Evolutionary conservation across 1,140 invertebrate genomes (phyloP), one percentile per base, ranked within the genome.

Genomic region (Ctenoplectra terminalis): DNA sequence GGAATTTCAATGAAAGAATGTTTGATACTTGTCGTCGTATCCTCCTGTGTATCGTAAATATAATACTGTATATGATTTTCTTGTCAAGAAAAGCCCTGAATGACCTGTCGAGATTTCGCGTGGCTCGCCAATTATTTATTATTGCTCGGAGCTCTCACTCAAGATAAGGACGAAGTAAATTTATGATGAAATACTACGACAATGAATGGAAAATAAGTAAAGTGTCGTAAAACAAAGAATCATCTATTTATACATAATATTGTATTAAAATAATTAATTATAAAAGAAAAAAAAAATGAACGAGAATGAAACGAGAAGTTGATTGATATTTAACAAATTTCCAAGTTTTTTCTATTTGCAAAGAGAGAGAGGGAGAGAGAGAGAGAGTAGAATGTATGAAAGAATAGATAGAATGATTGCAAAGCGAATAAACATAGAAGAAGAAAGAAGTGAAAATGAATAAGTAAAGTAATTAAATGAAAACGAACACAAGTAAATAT

Each of bases 401-500:
- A 67, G 50, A 40, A 80, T 86, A 29, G 58, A 82, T 37, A 60
- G 82, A 73, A 66, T 85, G 85, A 88, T 84, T 88, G 82, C 40
- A 66, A 81, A 72, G 61, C 13, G 81, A 64, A 77, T 69, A 75
- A 83, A 87, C 72, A 75, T 54, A 73, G 54, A 61, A 43, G 13
- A 56, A 50, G 69, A 61, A 56, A 81, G 58, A 76, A 75, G 63
- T 20, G 61, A 85, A 80, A 72, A 83, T 81, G 77, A 75, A 37
- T n/a, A 40, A 84, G 61, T 31, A 52, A 34, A 88, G 58, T 84
- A 58, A 87, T 83, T 84, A 85, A 89, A 75, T 60, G 9, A 40
- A 40, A 40, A 89, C 63, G 84, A 82, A 88, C 83, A 90, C 83
- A 87, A 91, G 86, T 90, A 91, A 87, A 91, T 91, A 92, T 90